Evolutionary conservation across 2,888 invertebrate species (phyloP).

Genomic region (Caenorhabditis uteleia): DNA sequence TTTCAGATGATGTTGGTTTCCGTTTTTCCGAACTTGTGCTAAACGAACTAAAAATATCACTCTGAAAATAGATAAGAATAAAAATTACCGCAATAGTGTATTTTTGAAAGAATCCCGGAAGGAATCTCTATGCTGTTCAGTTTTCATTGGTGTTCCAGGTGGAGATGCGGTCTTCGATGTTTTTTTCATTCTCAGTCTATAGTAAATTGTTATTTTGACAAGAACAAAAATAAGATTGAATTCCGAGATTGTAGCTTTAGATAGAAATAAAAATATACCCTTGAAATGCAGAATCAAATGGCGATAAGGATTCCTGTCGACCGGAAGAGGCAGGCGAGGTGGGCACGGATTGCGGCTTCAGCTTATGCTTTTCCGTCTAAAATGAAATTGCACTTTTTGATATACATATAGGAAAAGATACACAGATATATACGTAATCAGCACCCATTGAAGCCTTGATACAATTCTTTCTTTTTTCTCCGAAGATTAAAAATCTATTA

Average conservation of each 20-base stretch:
- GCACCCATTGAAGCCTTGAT: too few relatives aligned
- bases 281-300: constrained; percentile 35
- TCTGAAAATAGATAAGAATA: constrained; percentile 1
- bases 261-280: constrained; percentile 13
- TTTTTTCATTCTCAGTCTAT: constrained; percentile 36
- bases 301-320: constrained; percentile 27
- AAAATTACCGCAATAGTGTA: constrained; percentile 18
- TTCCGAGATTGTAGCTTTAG: neutral
- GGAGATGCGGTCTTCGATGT: constrained; percentile 41
- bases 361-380: constrained; percentile 43
- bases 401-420: neutral
- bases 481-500: neutral
- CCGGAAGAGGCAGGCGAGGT: constrained; percentile 51
- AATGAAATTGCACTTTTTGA: neutral
- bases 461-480: constrained; percentile 5
- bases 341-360: constrained; percentile 51
- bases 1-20: constrained; percentile 15
- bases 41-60: constrained; percentile 24
- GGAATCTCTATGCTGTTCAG: too few relatives aligned
- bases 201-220: neutral
- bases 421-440: too few relatives aligned
- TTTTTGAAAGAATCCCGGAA: constrained; percentile 46
- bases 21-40: constrained; percentile 39
- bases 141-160: constrained; percentile 43
- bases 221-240: constrained; percentile 2